A percentile compares a stretch with the other conserved stretches of the same genome.
Evolutionary conservation across 2,888 invertebrate species (phyloP).

Genomic region (Stenodema calcarata): DNA sequence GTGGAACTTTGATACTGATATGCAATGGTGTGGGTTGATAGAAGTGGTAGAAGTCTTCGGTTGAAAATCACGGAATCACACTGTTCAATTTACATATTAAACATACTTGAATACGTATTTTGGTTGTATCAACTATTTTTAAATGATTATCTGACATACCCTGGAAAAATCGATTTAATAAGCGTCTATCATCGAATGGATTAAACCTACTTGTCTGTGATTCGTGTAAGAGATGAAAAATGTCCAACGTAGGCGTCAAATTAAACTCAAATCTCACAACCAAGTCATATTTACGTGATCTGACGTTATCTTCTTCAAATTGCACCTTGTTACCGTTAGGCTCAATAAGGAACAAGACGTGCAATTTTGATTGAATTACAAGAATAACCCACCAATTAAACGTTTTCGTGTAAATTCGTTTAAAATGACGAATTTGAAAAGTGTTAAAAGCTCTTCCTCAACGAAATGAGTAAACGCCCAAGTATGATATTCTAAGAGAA

Average conservation of each 20-base stretch:
- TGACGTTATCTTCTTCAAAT: not conserved
- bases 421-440: not conserved
- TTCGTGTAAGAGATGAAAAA: not conserved
- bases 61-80: not conserved
- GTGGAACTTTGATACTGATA: not conserved
- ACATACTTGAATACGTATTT: not conserved
- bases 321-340: conserved; percentile 46
- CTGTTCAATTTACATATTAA: not conserved
- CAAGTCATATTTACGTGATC: too few species aligned
- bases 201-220: not conserved
- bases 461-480: not conserved
- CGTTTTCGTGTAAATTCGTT: not conserved
- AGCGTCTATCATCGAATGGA: not conserved
- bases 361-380: conserved; percentile 7
- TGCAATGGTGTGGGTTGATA: not conserved
- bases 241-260: not conserved
- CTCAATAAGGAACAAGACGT: conserved; percentile 39
- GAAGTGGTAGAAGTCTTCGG: not conserved
- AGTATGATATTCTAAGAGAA: not conserved
- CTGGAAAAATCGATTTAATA: conserved; percentile 11
- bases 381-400: not conserved
- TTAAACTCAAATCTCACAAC: not conserved
- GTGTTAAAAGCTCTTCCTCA: conserved; percentile 7
- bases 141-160: conserved; percentile 24
- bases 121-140: not conserved